Evolutionary conservation across 2,888 invertebrate species (phyloP).

Genomic region (Cecidostiba fungosa): DNA sequence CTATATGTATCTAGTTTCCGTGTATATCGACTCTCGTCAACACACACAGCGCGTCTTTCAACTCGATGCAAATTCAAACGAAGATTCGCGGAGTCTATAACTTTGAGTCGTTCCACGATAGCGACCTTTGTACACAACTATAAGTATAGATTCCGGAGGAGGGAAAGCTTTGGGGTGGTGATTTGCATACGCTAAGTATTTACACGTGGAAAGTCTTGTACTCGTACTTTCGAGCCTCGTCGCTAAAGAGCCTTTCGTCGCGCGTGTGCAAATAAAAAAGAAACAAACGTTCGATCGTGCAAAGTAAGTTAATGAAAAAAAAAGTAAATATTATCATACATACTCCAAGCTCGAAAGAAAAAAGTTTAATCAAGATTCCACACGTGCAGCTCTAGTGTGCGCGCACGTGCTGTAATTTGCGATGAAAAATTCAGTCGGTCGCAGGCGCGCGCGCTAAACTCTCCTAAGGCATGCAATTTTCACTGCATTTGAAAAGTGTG

Average conservation of each 20-base stretch:
- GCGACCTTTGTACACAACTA: neutral
- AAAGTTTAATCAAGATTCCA: neutral
- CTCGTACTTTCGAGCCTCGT: neutral
- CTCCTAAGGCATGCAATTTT: neutral
- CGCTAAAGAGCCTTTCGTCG: neutral
- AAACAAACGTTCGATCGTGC: neutral
- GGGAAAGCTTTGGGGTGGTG: neutral
- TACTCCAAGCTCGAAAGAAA: neutral
- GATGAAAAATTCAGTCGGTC: neutral
- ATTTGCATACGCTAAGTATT: neutral
- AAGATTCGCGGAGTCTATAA: neutral
- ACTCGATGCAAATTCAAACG: neutral
- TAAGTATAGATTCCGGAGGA: neutral
- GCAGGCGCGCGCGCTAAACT: neutral
- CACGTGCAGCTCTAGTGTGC: neutral
- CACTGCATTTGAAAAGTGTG: neutral
- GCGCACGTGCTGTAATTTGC: neutral
- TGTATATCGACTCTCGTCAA: neutral
- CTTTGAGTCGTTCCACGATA: neutral
- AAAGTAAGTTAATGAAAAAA: neutral
- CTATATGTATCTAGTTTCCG: neutral
- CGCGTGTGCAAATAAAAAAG: neutral
- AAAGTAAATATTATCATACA: neutral
- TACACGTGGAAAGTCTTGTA: neutral
- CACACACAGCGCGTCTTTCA: neutral